Percentiles rank a stretch among this genome's conserved stretches.
phyloP scores from a whole-genome alignment of 1,140 invertebrate species.

The Drosophila orena region DNA sequence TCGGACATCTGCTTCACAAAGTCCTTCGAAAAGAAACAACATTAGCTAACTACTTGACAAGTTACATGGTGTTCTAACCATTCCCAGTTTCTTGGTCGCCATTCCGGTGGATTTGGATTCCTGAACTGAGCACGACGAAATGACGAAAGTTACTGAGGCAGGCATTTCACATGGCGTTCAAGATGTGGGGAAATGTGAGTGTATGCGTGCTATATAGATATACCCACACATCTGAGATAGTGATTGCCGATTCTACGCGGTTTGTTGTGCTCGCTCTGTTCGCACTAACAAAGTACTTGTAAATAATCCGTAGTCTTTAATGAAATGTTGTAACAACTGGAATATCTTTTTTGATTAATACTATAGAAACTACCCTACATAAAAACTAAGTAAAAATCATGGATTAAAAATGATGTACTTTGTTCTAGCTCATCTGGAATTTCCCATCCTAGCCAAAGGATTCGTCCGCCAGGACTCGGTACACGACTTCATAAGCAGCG shows the following conservation, averaged over 20 bases:
- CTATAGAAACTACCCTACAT: no score
- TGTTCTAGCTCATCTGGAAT: slow-evolving; percentile 7
- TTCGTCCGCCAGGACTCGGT: slow-evolving; percentile 44
- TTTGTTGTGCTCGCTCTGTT: slow-evolving; percentile 68
- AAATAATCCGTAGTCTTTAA: not conserved
- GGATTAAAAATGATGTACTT: not conserved
- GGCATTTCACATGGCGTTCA: slow-evolving; percentile 11
- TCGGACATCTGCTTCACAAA: slow-evolving; percentile 80
- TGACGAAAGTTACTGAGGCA: slow-evolving; percentile 26
- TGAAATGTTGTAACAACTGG: not conserved
- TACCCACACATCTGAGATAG: not conserved
- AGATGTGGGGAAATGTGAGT: slow-evolving; percentile 43
- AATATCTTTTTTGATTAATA: not conserved
- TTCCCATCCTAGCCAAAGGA: slow-evolving; percentile 27
- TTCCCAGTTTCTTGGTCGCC: slow-evolving; percentile 80
- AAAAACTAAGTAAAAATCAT: no score
- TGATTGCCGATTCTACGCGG: not conserved
- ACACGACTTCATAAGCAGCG: slow-evolving; percentile 47
- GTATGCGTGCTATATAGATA: slow-evolving; percentile 4
- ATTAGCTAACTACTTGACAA: not conserved
- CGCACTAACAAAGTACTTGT: slow-evolving; percentile 10
- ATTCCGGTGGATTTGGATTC: slow-evolving; percentile 36
- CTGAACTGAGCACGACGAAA: slow-evolving; percentile 43
- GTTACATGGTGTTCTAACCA: slow-evolving; percentile 4
- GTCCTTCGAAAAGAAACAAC: slow-evolving; percentile 25